Conservation (phyloP, 2,797 vertebrate genomes). For the Crenuchus spilurus region DNA sequence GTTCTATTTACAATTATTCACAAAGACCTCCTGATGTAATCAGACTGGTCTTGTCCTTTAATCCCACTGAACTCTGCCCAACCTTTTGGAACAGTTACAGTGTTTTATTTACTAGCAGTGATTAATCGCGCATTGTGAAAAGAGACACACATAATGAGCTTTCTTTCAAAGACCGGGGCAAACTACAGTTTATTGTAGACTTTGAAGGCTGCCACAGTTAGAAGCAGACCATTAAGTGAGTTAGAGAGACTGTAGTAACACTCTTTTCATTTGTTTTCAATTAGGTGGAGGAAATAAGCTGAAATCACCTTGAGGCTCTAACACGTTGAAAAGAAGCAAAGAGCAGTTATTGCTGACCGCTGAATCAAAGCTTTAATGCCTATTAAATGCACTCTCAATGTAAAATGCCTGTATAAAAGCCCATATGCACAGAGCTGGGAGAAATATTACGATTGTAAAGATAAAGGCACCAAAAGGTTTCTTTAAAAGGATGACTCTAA, state of each 20-base stretch:
- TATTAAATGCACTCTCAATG: conserved; percentile 18
- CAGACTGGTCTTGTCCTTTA: conserved; percentile 21
- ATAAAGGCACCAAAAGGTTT: too few relatives aligned
- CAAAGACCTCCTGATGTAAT: neutral
- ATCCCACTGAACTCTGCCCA: conserved; percentile 57
- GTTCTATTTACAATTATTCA: conserved; percentile 16
- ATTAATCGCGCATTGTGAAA: conserved; percentile 64
- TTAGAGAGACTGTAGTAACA: conserved; percentile 51
- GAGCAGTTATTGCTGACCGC: conserved; percentile 30
- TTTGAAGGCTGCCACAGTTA: conserved; percentile 34
- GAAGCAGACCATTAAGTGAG: conserved; percentile 67
- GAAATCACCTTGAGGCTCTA: conserved; percentile 49
- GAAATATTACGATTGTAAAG: too few relatives aligned
- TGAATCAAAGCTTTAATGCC: conserved; percentile 48
- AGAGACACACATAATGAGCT: conserved; percentile 62
- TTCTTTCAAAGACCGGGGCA: conserved; percentile 19
- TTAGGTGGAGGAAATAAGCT: conserved; percentile 69
- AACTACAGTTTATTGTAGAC: conserved; percentile 35
- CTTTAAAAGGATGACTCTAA: too few relatives aligned
- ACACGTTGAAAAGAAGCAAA: conserved; percentile 57
- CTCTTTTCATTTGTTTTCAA: conserved; percentile 70
- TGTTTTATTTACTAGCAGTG: conserved; percentile 57
- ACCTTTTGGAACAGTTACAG: conserved; percentile 40
- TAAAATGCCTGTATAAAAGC: neutral
- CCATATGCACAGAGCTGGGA: too few relatives aligned